Percentiles rank a stretch among this genome's conserved stretches.
phyloP scores from a whole-genome alignment of 2,113 vertebrate species.

The Pangasianodon gigas region DNA sequence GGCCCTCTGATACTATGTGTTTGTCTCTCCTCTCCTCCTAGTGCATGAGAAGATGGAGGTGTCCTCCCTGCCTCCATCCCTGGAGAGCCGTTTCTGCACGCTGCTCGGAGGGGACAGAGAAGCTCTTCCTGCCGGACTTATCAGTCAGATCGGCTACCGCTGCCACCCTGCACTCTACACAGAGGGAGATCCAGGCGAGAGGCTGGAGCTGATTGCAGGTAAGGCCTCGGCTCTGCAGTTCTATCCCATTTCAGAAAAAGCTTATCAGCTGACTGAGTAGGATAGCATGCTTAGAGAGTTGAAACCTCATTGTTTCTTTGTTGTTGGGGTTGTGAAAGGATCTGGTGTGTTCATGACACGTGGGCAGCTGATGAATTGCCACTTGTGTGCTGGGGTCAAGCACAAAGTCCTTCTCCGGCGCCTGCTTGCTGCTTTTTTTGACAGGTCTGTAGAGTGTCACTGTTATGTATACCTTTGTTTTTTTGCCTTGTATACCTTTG shows the following conservation, averaged over 20 bases:
- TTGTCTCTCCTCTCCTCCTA: slow-evolving; percentile 49
- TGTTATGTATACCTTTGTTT: neutral
- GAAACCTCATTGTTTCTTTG: slow-evolving; percentile 45
- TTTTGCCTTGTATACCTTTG: neutral
- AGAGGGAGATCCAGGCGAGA: slow-evolving; percentile 94
- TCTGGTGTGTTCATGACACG: slow-evolving; percentile 93
- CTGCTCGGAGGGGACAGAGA: slow-evolving; percentile 93
- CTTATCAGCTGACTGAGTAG: slow-evolving; percentile 37
- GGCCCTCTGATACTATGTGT: slow-evolving; percentile 20
- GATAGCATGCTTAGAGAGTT: slow-evolving; percentile 22
- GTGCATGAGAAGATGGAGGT: slow-evolving; percentile 89
- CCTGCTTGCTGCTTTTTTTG: slow-evolving; percentile 94
- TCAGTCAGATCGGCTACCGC: slow-evolving; percentile 96
- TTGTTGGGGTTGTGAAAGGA: slow-evolving; percentile 68
- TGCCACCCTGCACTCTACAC: slow-evolving; percentile 97
- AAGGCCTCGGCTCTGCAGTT: slow-evolving; percentile 43
- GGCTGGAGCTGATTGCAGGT: slow-evolving; percentile 97
- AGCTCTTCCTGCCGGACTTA: slow-evolving; percentile 91
- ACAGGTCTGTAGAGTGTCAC: slow-evolving; percentile 76
- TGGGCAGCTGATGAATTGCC: slow-evolving; percentile 98
- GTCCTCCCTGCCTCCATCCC: slow-evolving; percentile 75
- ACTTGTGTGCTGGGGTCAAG: slow-evolving; percentile 92
- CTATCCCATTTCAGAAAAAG: slow-evolving; percentile 27
- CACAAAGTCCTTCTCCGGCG: slow-evolving; percentile 93
- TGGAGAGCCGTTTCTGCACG: slow-evolving; percentile 90